phyloP scores from a whole-genome alignment of 2,888 invertebrate genomes.

The Zootermopsis nevadensis region DNA sequence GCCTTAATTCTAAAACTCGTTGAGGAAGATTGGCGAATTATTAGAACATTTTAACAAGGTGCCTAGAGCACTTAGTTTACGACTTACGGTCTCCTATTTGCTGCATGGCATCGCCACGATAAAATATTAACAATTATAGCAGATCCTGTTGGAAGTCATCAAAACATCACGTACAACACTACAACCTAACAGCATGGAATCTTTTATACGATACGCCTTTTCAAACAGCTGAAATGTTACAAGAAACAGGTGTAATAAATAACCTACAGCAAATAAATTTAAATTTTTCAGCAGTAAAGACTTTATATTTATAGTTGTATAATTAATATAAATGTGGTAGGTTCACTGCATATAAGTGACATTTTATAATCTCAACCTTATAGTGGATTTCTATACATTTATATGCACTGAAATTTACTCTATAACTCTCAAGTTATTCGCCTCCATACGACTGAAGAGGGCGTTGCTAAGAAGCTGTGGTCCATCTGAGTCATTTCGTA shows the following conservation, averaged over 20 bases:
- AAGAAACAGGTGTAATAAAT: slow-evolving; percentile 3
- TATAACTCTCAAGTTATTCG: neutral
- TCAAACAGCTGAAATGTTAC: slow-evolving; percentile 14
- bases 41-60: slow-evolving; percentile 21
- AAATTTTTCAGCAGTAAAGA: slow-evolving; percentile 14
- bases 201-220: neutral
- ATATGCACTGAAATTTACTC: neutral
- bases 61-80: neutral
- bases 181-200: slow-evolving; percentile 3
- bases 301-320: slow-evolving; percentile 1
- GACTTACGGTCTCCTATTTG: neutral
- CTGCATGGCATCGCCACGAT: neutral
- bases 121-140: slow-evolving; percentile 18
- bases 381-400: neutral
- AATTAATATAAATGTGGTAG: slow-evolving; percentile 15
- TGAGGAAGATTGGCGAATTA: slow-evolving; percentile 5
- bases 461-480: slow-evolving; percentile 16
- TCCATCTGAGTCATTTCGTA: neutral
- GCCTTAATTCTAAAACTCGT: neutral
- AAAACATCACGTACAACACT: slow-evolving; percentile 10
- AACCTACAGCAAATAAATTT: neutral
- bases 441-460: neutral
- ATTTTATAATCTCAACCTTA: neutral
- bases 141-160: slow-evolving; percentile 3
- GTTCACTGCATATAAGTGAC: neutral